phyloP scores from a whole-genome alignment of 2,888 invertebrate species.

The Leptinotarsa rubiginosa region DNA sequence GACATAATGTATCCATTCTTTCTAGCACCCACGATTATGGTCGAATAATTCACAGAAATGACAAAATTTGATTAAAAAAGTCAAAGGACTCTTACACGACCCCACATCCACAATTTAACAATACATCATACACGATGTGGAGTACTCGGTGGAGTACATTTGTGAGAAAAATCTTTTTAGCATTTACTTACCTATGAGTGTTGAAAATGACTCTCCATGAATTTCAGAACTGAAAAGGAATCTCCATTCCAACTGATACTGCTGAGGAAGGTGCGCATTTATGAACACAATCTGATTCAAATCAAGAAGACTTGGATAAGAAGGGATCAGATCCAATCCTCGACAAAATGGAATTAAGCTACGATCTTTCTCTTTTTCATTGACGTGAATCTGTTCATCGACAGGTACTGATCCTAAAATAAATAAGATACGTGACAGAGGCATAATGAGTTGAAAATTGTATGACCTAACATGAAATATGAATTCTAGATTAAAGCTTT shows the following conservation, averaged over 20 bases:
- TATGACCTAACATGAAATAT: no score
- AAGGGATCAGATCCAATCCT: constrained; percentile 80
- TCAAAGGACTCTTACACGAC: no score
- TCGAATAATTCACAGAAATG: no score
- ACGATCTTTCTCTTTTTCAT: constrained; percentile 65
- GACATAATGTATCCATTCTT: no score
- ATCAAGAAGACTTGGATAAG: constrained; percentile 81
- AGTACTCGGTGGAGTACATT: background rate
- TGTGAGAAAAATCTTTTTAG: background rate
- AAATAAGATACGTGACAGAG: background rate
- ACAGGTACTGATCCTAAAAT: constrained; percentile 32
- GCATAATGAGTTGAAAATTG: no score
- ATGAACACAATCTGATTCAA: constrained; percentile 84
- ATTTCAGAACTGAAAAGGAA: constrained; percentile 88
- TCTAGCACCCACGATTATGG: no score
- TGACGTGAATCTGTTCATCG: constrained; percentile 52
- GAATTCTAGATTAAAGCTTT: background rate
- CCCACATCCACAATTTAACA: no score
- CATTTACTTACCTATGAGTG: constrained; percentile 72
- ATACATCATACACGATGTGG: no score
- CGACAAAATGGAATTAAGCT: constrained; percentile 68
- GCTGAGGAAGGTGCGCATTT: constrained; percentile 81
- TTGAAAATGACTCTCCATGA: constrained; percentile 92
- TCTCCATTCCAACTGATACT: constrained; percentile 84
- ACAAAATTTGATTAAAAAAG: no score